phyloP scores from a whole-genome alignment of 2,113 vertebrate genomes.

The Ptyas mucosa region DNA sequence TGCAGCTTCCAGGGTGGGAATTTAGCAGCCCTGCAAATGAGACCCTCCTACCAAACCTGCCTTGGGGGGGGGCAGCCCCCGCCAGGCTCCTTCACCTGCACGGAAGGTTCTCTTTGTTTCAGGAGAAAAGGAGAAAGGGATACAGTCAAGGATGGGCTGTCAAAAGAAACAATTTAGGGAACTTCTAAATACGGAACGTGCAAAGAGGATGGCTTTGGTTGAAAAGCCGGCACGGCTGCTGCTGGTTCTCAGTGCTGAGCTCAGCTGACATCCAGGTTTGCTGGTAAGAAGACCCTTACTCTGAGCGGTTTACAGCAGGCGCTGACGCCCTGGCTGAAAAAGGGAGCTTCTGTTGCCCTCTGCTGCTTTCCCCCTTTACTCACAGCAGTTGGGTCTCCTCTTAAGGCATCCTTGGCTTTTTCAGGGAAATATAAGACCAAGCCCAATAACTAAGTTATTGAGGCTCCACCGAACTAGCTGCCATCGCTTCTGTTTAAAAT shows the following conservation, averaged over 20 bases:
- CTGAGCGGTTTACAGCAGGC: background rate
- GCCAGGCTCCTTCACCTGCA: background rate
- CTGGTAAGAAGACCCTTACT: background rate
- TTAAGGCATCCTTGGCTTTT: background rate
- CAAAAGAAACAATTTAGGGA: background rate
- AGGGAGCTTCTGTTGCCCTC: constrained; percentile 40
- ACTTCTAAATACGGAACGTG: background rate
- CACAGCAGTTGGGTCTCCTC: rapidly evolving
- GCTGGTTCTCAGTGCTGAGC: background rate
- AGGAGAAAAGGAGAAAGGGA: background rate
- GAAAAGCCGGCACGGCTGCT: background rate
- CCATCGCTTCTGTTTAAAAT: background rate
- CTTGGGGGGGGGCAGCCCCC: background rate
- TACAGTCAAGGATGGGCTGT: background rate
- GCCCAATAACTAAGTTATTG: background rate
- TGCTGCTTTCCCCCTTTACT: constrained; percentile 6
- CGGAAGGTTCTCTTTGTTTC: background rate
- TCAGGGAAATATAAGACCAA: background rate
- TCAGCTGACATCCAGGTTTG: background rate
- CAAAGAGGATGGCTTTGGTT: background rate
- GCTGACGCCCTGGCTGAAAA: background rate
- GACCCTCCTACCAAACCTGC: background rate
- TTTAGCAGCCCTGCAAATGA: background rate
- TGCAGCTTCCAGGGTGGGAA: background rate
- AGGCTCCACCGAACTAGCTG: background rate